A percentile compares a stretch with the other conserved stretches of the same genome.
phyloP scores from a whole-genome alignment of 2,113 vertebrate species.

The Pomatostomus ruficeps region DNA sequence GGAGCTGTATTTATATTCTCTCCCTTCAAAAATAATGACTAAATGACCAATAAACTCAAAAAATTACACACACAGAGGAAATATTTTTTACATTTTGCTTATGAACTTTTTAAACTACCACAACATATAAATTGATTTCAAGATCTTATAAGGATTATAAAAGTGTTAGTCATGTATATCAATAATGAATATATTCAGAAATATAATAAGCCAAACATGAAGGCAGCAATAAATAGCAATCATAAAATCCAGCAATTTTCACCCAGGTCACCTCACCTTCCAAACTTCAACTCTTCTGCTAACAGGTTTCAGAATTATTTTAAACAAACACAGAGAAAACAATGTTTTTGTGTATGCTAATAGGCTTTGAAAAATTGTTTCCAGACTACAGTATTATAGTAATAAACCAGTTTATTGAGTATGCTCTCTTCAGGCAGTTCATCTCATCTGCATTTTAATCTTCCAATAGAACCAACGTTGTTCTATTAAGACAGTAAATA shows the following conservation, averaged over 20 bases:
- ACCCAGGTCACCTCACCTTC: background rate
- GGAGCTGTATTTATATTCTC: background rate
- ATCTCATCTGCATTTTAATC: constrained; percentile 33
- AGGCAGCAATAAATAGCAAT: background rate
- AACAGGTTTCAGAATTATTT: background rate
- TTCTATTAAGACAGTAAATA: background rate
- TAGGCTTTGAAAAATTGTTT: background rate
- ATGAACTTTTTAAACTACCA: background rate
- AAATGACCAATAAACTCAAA: background rate
- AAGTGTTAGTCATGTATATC: background rate
- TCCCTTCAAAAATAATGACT: background rate
- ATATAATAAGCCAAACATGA: background rate
- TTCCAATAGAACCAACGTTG: background rate
- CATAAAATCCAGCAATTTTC: background rate
- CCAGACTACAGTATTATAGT: background rate
- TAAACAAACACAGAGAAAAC: background rate
- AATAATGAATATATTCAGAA: background rate
- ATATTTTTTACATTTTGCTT: background rate
- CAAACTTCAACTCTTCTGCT: background rate
- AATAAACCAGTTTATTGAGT: background rate
- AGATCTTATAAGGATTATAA: background rate
- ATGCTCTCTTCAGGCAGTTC: background rate
- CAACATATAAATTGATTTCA: background rate
- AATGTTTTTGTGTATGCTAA: background rate
- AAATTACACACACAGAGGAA: background rate